phyloP scores from a whole-genome alignment of 1,140 invertebrate genomes.

The Drosophila sturtevanti region DNA sequence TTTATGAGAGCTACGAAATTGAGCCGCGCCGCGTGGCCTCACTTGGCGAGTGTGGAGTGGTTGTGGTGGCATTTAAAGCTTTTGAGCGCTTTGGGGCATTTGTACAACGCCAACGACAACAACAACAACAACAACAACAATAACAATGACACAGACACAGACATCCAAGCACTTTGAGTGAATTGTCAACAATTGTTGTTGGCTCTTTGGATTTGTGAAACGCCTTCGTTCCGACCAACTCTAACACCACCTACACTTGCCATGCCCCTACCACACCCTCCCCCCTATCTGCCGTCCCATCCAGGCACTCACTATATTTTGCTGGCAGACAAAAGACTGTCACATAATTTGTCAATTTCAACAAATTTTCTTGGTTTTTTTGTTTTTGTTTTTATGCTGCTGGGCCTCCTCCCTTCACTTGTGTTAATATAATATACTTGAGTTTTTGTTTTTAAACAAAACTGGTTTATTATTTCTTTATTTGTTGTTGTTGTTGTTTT shows the following conservation, averaged over 20 bases:
- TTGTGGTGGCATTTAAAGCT: conserved; percentile 72
- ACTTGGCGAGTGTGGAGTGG: conserved; percentile 43
- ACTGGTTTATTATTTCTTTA: neutral
- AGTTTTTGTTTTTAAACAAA: neutral
- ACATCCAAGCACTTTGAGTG: conserved; percentile 62
- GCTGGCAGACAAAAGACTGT: conserved; percentile 69
- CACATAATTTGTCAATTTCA: conserved; percentile 79
- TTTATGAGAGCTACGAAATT: conserved; percentile 70
- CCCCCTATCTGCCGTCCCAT: neutral
- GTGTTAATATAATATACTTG: conserved; percentile 53
- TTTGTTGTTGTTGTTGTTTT: too few species aligned
- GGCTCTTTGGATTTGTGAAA: conserved; percentile 71
- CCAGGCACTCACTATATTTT: neutral
- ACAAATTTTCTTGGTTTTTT: conserved; percentile 45
- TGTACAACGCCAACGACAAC: conserved; percentile 66
- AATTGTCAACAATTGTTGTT: conserved; percentile 79
- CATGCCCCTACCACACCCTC: neutral
- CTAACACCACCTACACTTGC: neutral
- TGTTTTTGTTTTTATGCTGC: conserved; percentile 20
- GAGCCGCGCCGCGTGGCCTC: conserved; percentile 50
- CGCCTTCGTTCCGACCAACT: conserved; percentile 12
- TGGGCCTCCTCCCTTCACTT: neutral
- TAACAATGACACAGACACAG: conserved; percentile 22
- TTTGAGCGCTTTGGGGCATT: conserved; percentile 78
- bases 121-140: conserved; percentile 17